Conservation (phyloP, 2,797 vertebrate genomes). For the Pangasius larnaudii region DNA sequence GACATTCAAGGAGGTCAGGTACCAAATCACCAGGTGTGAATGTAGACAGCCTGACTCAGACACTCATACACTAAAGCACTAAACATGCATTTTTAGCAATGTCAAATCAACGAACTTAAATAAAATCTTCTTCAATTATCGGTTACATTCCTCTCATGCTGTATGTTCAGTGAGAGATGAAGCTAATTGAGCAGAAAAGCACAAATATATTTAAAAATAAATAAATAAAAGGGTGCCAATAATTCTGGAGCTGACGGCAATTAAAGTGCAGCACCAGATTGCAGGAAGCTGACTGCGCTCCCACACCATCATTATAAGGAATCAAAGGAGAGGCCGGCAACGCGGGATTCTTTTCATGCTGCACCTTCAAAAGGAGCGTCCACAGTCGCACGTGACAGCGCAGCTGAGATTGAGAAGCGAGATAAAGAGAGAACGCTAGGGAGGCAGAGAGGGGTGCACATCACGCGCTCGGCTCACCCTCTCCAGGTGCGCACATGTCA, state of each 20-base stretch:
- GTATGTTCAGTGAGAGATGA: not conserved
- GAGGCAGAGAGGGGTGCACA: not conserved
- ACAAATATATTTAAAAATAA: not conserved
- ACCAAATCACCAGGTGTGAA: not conserved
- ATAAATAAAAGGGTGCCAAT: not conserved
- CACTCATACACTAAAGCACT: not conserved
- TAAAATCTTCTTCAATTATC: not conserved
- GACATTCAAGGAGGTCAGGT: conserved; percentile 8
- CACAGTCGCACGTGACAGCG: conserved; percentile 36
- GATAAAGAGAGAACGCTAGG: conserved; percentile 36
- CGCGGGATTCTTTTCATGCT: conserved; percentile 53
- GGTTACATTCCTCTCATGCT: not conserved
- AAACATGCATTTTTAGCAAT: not conserved
- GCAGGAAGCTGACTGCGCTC: conserved; percentile 44
- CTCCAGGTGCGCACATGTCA: conserved; percentile 47
- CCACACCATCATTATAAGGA: conserved; percentile 50
- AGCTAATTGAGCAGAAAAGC: not conserved
- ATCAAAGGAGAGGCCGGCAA: conserved; percentile 51
- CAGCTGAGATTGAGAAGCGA: conserved; percentile 55
- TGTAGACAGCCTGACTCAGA: too few species aligned
- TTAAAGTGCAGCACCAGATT: conserved; percentile 40
- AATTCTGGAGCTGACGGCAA: conserved; percentile 20
- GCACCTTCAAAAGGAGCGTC: conserved; percentile 55
- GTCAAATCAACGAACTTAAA: not conserved
- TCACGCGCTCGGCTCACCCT: conserved; percentile 18